phyloP scores from a whole-genome alignment of 2,113 vertebrate genomes.

The Cryptotis parvus region DNA sequence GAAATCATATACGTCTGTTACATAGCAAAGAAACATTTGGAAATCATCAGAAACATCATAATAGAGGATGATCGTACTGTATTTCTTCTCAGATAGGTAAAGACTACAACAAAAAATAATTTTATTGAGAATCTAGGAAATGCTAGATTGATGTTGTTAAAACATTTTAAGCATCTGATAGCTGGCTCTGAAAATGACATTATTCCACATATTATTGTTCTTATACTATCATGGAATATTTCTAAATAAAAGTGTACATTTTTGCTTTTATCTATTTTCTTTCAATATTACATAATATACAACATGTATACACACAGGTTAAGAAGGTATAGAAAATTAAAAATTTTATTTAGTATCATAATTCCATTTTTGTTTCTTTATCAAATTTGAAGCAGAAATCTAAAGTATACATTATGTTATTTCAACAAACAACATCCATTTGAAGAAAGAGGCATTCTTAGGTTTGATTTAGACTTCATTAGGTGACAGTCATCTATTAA shows the following conservation, averaged over 20 bases:
- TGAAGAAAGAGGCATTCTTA: conserved; percentile 18
- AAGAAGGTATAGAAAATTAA: conserved; percentile 23
- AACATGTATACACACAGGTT: not conserved
- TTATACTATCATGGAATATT: conserved; percentile 44
- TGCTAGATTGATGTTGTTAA: conserved; percentile 71
- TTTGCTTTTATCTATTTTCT: conserved; percentile 36
- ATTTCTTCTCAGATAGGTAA: conserved; percentile 74
- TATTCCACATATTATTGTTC: not conserved
- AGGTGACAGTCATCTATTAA: conserved; percentile 23
- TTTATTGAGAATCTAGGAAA: conserved; percentile 70
- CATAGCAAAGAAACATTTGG: conserved; percentile 88
- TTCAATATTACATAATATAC: not conserved
- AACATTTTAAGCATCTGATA: conserved; percentile 48
- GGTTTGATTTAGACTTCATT: conserved; percentile 46
- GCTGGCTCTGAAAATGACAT: conserved; percentile 52
- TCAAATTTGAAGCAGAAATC: conserved; percentile 56
- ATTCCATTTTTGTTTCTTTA: conserved; percentile 72
- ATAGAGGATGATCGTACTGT: conserved; percentile 76
- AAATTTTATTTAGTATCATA: conserved; percentile 16
- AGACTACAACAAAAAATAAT: conserved; percentile 55
- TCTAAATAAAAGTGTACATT: conserved; percentile 54
- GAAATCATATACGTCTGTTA: conserved; percentile 86
- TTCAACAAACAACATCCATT: conserved; percentile 36
- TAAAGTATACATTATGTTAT: conserved; percentile 18
- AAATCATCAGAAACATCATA: conserved; percentile 87